phyloP scores from a whole-genome alignment of 2,797 vertebrate genomes.

The Argya squamiceps region DNA sequence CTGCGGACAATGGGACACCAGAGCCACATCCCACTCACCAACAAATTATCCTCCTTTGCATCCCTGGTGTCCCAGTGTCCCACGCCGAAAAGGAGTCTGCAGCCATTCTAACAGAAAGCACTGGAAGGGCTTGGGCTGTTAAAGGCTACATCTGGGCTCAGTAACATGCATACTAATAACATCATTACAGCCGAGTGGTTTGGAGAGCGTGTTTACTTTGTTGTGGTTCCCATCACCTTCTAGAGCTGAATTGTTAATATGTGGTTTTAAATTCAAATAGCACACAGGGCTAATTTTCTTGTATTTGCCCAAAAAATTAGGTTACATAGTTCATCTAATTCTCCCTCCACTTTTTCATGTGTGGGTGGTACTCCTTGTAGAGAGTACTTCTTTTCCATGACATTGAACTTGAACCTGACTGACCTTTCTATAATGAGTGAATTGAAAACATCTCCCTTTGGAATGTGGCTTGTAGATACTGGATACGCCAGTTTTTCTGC shows the following conservation, averaged over 20 bases:
- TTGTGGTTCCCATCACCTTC: conserved; percentile 88
- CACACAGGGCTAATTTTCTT: conserved; percentile 90
- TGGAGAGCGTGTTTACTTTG: conserved; percentile 90
- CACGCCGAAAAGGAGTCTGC: conserved; percentile 81
- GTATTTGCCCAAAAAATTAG: conserved; percentile 92
- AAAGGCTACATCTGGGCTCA: conserved; percentile 93
- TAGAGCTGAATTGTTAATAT: conserved; percentile 86
- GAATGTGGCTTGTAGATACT: conserved; percentile 93
- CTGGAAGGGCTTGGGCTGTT: conserved; percentile 87
- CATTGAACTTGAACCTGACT: conserved; percentile 97
- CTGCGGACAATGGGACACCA: conserved; percentile 71
- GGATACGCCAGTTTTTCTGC: conserved; percentile 84
- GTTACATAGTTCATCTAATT: conserved; percentile 88
- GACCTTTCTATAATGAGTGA: conserved; percentile 97
- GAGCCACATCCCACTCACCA: conserved; percentile 77
- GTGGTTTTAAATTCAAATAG: conserved; percentile 91
- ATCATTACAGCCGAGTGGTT: conserved; percentile 90
- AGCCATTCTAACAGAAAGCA: conserved; percentile 83
- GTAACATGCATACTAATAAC: conserved; percentile 95
- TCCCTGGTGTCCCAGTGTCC: conserved; percentile 71
- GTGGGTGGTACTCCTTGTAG: conserved; percentile 89
- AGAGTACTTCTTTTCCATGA: conserved; percentile 90
- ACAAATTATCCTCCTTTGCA: conserved; percentile 76
- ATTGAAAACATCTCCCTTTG: conserved; percentile 99
- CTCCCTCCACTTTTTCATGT: conserved; percentile 85